Base-by-base conservation (phyloP, 2,797 vertebrate species). In the Oryzias dopingdopingensis region DNA sequence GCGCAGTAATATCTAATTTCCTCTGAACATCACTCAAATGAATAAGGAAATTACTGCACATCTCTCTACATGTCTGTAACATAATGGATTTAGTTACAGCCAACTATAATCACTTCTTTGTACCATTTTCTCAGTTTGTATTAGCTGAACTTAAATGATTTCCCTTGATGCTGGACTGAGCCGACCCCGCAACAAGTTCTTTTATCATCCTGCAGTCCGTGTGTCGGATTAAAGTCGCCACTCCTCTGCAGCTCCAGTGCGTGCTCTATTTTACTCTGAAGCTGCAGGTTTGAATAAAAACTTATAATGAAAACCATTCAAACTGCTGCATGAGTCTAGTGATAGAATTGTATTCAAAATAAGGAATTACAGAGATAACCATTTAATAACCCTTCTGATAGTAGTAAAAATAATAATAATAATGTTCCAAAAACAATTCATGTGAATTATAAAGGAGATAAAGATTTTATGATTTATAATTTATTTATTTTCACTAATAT, bases 1-100 rank as follows among this genome's bases (percentile, higher is more conserved):
- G 62, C 17, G 51, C 51, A 61, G 54, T 73, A 65, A 85, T 78
- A 77, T 84, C 83, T 78, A 20, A 88, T 90, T 89, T 89, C 83
- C 83, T 73, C 58, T 49, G 52, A 83, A 86, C 80, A 83, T 83
- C 75, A 49, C 43, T 82, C 54, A 56, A 59, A 72, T 53, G 65
- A 67, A 76, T 22, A 64, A 62, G 67, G 69, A 77, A 80, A 80
- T 61, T 56, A 66, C 66, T 52, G 49, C 4, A 8, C 42, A 51
- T 62, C 49, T 64, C 52, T 62, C 51, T 49, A 63, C 70, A 77
- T 49, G 58, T 64, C 72, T 74, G 71, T 74, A 65, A 67, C 67
- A 64, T 52, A 77, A 72, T 62, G 65, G 61, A 66, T 80, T 82
- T 80, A 64, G 72, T 76, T 70, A 74, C 54, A 79, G 59, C 47